Evolutionary conservation across 2,888 invertebrate genomes (phyloP).

Genomic region (Abrostola tripartita): DNA sequence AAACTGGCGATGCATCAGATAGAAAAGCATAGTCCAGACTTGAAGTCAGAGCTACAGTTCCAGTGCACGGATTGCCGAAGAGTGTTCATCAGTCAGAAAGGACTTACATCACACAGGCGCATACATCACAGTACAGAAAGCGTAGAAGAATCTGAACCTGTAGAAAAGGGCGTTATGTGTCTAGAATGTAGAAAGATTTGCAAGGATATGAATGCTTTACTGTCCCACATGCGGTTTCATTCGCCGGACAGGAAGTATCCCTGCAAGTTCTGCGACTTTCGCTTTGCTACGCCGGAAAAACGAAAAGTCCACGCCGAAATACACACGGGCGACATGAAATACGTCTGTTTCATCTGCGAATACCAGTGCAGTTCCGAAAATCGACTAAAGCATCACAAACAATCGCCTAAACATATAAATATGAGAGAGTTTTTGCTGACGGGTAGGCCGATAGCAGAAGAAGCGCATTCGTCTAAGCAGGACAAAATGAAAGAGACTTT

Average conservation of each 20-base stretch:
- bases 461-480: constrained; percentile 66
- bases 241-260: constrained; percentile 80
- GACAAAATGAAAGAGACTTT: constrained; percentile 56
- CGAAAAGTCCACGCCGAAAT: constrained; percentile 78
- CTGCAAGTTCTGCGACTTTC: constrained; percentile 83
- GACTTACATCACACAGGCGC: constrained; percentile 78
- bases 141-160: constrained; percentile 66
- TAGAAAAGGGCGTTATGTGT: constrained; percentile 77
- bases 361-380: constrained; percentile 83
- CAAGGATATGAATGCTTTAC: constrained; percentile 76
- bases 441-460: constrained; percentile 70
- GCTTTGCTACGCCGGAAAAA: constrained; percentile 81
- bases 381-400: constrained; percentile 78
- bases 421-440: constrained; percentile 80
- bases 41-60: constrained; percentile 74
- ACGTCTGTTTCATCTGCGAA: constrained; percentile 84
- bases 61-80: constrained; percentile 81
- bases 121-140: constrained; percentile 75
- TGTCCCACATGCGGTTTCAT: constrained; percentile 81
- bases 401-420: constrained; percentile 77
- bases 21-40: constrained; percentile 77
- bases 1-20: constrained; percentile 81
- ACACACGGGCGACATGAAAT: constrained; percentile 84
- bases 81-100: constrained; percentile 80
- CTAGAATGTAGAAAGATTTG: constrained; percentile 83